Base-by-base conservation (phyloP, 2,797 vertebrate species). In the Toxotes lorentzi region DNA sequence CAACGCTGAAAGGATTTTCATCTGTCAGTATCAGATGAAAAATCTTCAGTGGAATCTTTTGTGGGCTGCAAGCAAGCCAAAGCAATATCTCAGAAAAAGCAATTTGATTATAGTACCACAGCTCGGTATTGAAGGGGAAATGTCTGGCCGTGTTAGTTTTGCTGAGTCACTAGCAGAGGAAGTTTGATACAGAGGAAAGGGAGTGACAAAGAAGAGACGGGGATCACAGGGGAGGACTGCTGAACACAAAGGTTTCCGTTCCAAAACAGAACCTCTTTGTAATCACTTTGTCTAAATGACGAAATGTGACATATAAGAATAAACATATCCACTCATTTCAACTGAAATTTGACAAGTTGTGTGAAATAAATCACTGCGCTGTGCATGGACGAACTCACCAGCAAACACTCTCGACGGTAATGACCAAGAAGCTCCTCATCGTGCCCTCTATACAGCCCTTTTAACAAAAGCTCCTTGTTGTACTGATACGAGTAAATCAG, bases 401-500 rank as follows among this genome's bases (percentile, higher is more conserved):
- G 95, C 90, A 99, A 95, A 93, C 98, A 99, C 90, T 98, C 96
- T 83, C 98, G 95, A 78, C 98, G 96, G 92, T 98, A 98, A 93
- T 97, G 94, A 41, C 96, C 96, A 19, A 99, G 94, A 50, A 99
- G 86, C 78, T 97, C 96, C 75, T 97, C 96, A 5, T 97, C 94
- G 1, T 98, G 98, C 40, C 98, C 98, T 90, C 97, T 94, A 93
- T 97, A 98, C 0, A 91, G 95, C 48, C 98, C 98, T 93, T 97
- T 98, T 11, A 94, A 94, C 89, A 98, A 83, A 59, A 99, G 97
- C 89, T 98, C 98, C 93, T 96, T 98, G 93, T 99, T 99, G 94
- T 96, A 98, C 94, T 98, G 98, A 92, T 97, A 96, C 57, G 97
- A 95, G 92, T 96, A 98, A 82, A 99, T 96, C 92, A 99, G 96